These are phyloP conservation scores for Eilema depressum DNA, from an alignment of 2,888 invertebrate genomes.

Conservation along the genomic window DNA sequence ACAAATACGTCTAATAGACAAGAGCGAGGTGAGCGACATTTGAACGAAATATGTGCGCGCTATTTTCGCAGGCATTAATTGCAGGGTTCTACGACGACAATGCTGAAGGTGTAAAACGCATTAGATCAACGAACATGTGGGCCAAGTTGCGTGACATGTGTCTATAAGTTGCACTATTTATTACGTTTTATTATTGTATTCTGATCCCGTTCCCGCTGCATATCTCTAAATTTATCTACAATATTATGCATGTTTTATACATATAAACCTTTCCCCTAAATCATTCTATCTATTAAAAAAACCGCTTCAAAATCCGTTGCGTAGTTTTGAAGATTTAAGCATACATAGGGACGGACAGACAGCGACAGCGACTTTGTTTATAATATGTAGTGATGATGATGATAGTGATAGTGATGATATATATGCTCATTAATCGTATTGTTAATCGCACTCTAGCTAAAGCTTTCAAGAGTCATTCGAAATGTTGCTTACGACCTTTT, in stretches of 20 bases:
- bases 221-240: too few species aligned
- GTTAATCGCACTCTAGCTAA: neutral
- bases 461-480: neutral
- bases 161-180: neutral
- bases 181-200: neutral
- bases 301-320: too few species aligned
- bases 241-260: too few species aligned
- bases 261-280: too few species aligned
- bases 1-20: constrained; percentile 70
- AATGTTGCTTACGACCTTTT: neutral
- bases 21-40: constrained; percentile 80
- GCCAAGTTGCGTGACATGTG: neutral
- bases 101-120: constrained; percentile 29
- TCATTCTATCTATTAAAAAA: too few species aligned
- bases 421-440: neutral
- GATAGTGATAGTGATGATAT: too few species aligned
- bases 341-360: too few species aligned
- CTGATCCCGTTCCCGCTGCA: too few species aligned
- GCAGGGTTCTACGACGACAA: constrained; percentile 43
- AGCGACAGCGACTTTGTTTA: too few species aligned
- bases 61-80: constrained; percentile 77
- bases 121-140: constrained; percentile 10
- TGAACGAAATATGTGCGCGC: constrained; percentile 68
- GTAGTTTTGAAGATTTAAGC: too few species aligned
- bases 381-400: too few species aligned